Base-by-base conservation (phyloP, 2,888 invertebrate genomes). In the Tipula vernalis region DNA sequence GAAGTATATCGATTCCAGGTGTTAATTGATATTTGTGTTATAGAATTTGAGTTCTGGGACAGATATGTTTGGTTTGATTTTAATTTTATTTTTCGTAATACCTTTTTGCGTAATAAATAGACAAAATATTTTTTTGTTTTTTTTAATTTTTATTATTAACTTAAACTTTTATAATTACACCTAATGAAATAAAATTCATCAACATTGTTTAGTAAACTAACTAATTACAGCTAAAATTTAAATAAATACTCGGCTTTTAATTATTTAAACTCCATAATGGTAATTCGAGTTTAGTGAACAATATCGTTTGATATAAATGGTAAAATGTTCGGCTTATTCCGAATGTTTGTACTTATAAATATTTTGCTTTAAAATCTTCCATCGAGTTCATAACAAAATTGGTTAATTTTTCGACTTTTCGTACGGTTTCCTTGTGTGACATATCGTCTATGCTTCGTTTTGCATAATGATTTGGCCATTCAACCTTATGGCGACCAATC, bases 401-500 rank as follows among this genome's bases (percentile, higher is more conserved):
- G 0, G 91, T 91, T 87, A 91, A 88, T 84, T 90, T 88, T 88
- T 92, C 90, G 41, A 91, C 89, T 87, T 89, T 89, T 86, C 91
- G 90, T 36, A 90, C 88, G 2, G 89, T 88, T 84, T 89, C 89
- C 42, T 89, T 88, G 71, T 89, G 89, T 87, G 88, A 88, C 47
- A 89, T 87, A 42, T 89, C 89, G 0, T 85, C 47, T 39, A 87
- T 86, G 47, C 91, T 89, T 18, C 90, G 89, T 4, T 88, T 86
- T 0, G 89, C 89, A 84, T 91, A 90, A 87, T 92, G 91, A 89
- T 92, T 92, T 18, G 91, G 91, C 85, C 91, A 89, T 88, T 92
- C 91, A 0, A 91, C 91, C 91, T 95, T 95, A 90, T 95, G 95
- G 57, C 95, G 92, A 8, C 94, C 94, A 88, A 95, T 93, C 12